Percentiles rank a stretch among this genome's conserved stretches.
Conservation (phyloP, 2,113 vertebrate species). For the Rhipidura dahli region DNA sequence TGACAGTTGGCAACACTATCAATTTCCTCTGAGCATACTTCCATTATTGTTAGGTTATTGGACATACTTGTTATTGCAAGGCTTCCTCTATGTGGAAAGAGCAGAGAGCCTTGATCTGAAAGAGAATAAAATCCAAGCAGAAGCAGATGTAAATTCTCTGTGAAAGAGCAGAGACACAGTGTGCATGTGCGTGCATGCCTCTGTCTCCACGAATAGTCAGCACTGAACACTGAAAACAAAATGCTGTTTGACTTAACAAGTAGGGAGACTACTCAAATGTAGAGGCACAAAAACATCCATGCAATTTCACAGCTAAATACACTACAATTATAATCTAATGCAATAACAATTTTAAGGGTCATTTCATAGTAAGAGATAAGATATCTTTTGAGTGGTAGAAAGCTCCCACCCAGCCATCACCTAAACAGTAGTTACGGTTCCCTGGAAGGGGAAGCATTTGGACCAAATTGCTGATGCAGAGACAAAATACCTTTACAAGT, state of each 20-base stretch:
- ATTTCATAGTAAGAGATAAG: constrained; percentile 16
- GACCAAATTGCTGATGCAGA: not conserved
- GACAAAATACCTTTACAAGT: not conserved
- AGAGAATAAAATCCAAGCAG: not conserved
- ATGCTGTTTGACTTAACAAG: constrained; percentile 36
- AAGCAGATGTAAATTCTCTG: not conserved
- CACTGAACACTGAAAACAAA: not conserved
- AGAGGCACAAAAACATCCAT: not conserved
- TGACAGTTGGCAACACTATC: not conserved
- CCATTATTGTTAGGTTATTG: not conserved
- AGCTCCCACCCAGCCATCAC: not conserved
- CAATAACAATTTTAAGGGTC: constrained; percentile 59
- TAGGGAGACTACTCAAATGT: not conserved
- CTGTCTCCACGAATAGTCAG: not conserved
- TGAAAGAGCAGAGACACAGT: not conserved
- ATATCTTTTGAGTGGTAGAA: not conserved
- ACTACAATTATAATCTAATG: constrained; percentile 42
- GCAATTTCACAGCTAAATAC: constrained; percentile 61
- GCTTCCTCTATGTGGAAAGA: not conserved
- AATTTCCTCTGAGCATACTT: not conserved
- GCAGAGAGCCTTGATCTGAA: not conserved
- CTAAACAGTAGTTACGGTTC: not conserved
- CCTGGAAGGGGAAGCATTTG: not conserved
- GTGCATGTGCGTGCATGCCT: not conserved
- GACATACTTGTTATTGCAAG: not conserved